Percentiles rank a stretch among this genome's conserved stretches.
Evolutionary conservation across 2,113 vertebrate species (phyloP).

Genomic region (Antigone vipio): DNA sequence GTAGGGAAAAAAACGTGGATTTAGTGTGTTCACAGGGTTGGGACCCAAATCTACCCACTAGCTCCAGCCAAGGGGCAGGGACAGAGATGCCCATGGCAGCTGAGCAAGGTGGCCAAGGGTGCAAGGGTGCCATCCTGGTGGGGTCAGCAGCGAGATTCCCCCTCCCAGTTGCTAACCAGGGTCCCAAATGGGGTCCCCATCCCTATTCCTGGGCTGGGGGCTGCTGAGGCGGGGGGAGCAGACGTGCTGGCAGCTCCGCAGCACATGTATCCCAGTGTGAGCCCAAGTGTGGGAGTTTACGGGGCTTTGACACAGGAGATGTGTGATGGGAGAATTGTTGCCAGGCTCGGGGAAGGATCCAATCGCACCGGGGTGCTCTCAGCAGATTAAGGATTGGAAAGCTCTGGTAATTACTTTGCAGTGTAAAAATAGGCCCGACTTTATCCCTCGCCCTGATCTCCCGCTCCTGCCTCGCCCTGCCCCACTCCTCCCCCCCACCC

Average conservation of each 20-base stretch:
- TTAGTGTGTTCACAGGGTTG: background rate
- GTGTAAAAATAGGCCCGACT: slow-evolving; percentile 47
- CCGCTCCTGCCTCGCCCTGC: background rate
- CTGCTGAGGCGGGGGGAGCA: background rate
- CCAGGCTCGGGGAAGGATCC: slow-evolving; percentile 44
- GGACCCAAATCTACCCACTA: background rate
- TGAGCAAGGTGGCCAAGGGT: background rate
- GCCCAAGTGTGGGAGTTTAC: slow-evolving; percentile 22
- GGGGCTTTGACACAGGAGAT: slow-evolving; percentile 54
- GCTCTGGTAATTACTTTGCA: slow-evolving; percentile 62
- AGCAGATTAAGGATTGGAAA: slow-evolving; percentile 52
- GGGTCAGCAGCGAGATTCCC: accelerated
- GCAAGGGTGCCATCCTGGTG: background rate
- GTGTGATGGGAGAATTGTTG: slow-evolving; percentile 40
- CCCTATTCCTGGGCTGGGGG: background rate
- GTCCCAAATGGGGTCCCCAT: background rate
- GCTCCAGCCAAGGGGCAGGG: background rate
- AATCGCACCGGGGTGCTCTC: slow-evolving; percentile 30
- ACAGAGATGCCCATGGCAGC: background rate
- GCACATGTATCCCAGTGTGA: background rate
- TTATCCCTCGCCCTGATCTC: slow-evolving; percentile 44
- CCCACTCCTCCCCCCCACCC: background rate
- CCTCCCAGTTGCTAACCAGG: background rate
- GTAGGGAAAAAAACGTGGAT: background rate
- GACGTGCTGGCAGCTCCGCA: background rate